Conservation (phyloP, 53 echinoderm and acorn worm genomes). For the Crossaster papposus region DNA sequence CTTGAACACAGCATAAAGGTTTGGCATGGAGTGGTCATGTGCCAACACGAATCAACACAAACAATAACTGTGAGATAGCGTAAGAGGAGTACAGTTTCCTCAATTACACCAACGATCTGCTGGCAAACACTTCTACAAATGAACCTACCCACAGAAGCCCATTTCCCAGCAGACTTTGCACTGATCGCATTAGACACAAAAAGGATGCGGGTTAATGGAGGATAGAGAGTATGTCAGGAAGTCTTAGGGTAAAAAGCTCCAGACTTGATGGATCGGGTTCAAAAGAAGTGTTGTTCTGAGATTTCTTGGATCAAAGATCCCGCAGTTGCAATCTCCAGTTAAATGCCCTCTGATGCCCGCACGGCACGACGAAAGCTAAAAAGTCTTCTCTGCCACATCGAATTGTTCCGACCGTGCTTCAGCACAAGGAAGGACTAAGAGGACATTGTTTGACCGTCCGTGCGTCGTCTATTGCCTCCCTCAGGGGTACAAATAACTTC, state of each 20-base stretch:
- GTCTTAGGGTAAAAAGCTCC: neutral
- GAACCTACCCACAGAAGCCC: neutral
- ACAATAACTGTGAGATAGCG: neutral
- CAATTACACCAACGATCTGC: neutral
- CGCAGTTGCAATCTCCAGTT: neutral
- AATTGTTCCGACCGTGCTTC: too few relatives aligned
- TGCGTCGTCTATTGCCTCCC: too few relatives aligned
- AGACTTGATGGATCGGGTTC: neutral
- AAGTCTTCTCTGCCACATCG: too few relatives aligned
- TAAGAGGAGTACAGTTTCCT: neutral
- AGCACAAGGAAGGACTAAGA: too few relatives aligned
- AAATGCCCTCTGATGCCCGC: too few relatives aligned
- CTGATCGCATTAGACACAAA: neutral
- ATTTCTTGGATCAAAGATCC: neutral
- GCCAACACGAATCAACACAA: neutral
- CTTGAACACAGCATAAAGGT: neutral
- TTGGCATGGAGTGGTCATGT: neutral
- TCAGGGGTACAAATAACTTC: too few relatives aligned
- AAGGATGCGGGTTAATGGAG: conserved; percentile 6
- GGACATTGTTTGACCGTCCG: too few relatives aligned
- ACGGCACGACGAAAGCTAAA: too few relatives aligned
- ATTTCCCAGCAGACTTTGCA: neutral
- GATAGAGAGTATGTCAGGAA: neutral
- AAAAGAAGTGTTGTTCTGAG: too few relatives aligned
- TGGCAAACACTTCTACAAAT: neutral